These are phyloP conservation scores for Neogale vison DNA, from an alignment of 2,113 vertebrate species.

Conservation along the genomic window DNA sequence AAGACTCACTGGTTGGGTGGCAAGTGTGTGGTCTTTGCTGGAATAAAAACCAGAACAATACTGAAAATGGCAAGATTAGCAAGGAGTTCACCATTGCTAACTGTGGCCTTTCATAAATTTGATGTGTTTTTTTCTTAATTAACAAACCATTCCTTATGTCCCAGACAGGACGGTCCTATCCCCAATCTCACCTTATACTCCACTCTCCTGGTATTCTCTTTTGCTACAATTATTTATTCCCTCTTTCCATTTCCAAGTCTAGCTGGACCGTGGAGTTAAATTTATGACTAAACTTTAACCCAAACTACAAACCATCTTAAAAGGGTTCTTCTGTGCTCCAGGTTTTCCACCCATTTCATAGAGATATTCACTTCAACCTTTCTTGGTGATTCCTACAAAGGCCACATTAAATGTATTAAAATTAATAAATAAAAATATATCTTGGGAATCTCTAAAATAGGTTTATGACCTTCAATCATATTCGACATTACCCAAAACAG, in stretches of 20 bases:
- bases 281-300: slow-evolving; percentile 61
- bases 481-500: not conserved
- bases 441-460: not conserved
- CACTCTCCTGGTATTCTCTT: slow-evolving; percentile 40
- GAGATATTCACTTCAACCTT: not conserved
- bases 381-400: not conserved
- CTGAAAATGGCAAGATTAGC: slow-evolving; percentile 85
- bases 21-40: slow-evolving; percentile 91
- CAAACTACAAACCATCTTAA: slow-evolving; percentile 53
- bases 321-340: not conserved
- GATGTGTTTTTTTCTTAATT: slow-evolving; percentile 41
- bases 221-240: slow-evolving; percentile 72
- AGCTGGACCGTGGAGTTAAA: slow-evolving; percentile 62
- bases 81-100: slow-evolving; percentile 86
- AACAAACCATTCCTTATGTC: slow-evolving; percentile 71
- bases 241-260: slow-evolving; percentile 52
- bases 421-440: not conserved
- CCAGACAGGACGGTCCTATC: not conserved
- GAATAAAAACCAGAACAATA: slow-evolving; percentile 84
- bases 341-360: slow-evolving; percentile 18
- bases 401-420: slow-evolving; percentile 3
- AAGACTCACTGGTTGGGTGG: slow-evolving; percentile 88
- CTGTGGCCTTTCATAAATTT: slow-evolving; percentile 85
- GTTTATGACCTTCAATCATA: not conserved
- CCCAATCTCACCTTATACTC: fast-evolving